Evolutionary conservation across 2,797 vertebrate species (phyloP), one percentile per base, ranked within the genome.

Genomic region (Melanotaenia maccullochi): DNA sequence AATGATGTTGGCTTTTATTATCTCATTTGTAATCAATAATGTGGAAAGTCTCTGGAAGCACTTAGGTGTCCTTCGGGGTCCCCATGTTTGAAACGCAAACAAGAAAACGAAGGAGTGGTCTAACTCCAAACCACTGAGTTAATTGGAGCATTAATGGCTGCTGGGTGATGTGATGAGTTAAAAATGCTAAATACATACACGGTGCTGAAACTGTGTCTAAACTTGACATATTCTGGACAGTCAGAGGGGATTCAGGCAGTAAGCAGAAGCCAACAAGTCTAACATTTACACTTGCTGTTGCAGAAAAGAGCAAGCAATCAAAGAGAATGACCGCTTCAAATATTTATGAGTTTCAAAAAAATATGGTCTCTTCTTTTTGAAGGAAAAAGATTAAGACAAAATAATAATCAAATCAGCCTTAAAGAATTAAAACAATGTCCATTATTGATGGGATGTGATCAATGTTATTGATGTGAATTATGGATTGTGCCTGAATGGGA

Each of bases 1-100:
- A 78, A 86, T 87, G 65, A 90, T 90, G 73, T 68, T 62, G 70
- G 74, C 78, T 84, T 88, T 89, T 87, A 89, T 86, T 73, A 85
- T 90, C 83, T 85, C 82, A 86, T 87, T 88, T 87, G 82, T 84
- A 83, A 92, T 92, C 90, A 84, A 92, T 92, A 89, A 80, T 54
- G 78, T 81, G 75, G 52, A 78, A 71, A 90, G 84, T 78, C 78
- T 90, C 85, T 3, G 81, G 86, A 81, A 30, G 49, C 76, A 75
- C 79, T 90, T 59, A 73, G 14, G 57, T 62, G 65, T 85, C 87
- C 78, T 56, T 9, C 0, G 78, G 69, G 79, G 25, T 70, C 75
- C 13, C 18, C 8, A 20, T 32, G 54, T 88, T 85, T 78, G 52
- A 76, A 83, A 78, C 81, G 65, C 75, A 86, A 85, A 85, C 59